Conservation (phyloP, 1,140 invertebrate genomes). For the Pollicipes pollicipes region DNA sequence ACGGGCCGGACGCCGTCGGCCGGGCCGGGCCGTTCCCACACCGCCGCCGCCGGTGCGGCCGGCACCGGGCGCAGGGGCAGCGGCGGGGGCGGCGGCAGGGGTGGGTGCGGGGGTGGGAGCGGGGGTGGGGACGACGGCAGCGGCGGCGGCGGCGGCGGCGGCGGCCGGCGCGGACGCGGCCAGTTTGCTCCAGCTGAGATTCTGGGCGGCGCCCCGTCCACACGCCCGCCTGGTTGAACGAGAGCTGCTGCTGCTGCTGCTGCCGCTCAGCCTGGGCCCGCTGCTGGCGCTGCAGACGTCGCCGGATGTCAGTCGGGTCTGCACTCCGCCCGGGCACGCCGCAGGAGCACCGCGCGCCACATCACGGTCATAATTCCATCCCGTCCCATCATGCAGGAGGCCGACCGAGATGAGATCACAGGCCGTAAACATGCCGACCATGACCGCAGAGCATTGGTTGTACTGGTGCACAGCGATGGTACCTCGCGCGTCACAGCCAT, state of each 20-base stretch:
- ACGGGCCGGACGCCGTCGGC: not conserved
- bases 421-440: too few species aligned
- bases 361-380: too few species aligned
- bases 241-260: constrained; percentile 10
- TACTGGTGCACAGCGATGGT: too few species aligned
- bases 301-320: constrained; percentile 8
- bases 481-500: too few species aligned
- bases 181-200: constrained; percentile 67
- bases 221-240: not conserved
- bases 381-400: too few species aligned
- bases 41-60: constrained; percentile 16
- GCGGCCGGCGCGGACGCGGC: constrained; percentile 40
- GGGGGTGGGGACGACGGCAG: not conserved
- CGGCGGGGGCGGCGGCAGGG: not conserved
- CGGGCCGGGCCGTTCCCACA: not conserved
- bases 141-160: not conserved
- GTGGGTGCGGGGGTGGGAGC: too few species aligned
- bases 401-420: too few species aligned
- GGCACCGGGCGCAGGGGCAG: constrained; percentile 16
- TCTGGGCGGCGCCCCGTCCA: constrained; percentile 31
- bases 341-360: too few species aligned
- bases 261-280: constrained; percentile 15
- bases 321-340: too few species aligned
- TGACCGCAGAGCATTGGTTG: too few species aligned
- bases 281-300: constrained; percentile 20